Conservation (phyloP, 2,888 invertebrate genomes). For the Brachynemurus nebulosus region DNA sequence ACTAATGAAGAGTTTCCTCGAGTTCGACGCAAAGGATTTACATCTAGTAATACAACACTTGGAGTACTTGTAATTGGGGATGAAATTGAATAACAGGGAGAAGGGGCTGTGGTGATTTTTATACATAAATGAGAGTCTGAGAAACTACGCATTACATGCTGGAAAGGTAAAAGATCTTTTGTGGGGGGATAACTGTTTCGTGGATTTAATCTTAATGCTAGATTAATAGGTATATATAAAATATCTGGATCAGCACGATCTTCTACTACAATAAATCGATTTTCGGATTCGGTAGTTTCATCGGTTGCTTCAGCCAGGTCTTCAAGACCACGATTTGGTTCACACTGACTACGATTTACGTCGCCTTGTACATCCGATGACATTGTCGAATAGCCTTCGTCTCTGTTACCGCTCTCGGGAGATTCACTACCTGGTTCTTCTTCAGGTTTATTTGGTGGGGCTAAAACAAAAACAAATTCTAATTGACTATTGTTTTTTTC, state of each 20-base stretch:
- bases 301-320: conserved; percentile 62
- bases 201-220: conserved; percentile 43
- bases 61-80: conserved; percentile 44
- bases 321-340: conserved; percentile 46
- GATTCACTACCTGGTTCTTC: conserved; percentile 59
- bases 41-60: conserved; percentile 44
- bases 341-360: conserved; percentile 36
- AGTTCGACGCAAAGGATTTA: conserved; percentile 40
- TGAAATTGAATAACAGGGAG: conserved; percentile 38
- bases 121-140: conserved; percentile 61
- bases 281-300: conserved; percentile 35
- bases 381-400: conserved; percentile 76
- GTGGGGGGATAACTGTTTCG: conserved; percentile 61
- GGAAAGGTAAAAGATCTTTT: conserved; percentile 52
- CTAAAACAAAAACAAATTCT: not conserved
- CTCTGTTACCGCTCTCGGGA: conserved; percentile 61
- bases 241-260: conserved; percentile 48
- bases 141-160: conserved; percentile 59
- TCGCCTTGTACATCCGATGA: conserved; percentile 68
- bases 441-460: conserved; percentile 33
- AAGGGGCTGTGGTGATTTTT: conserved; percentile 48
- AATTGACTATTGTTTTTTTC: not conserved
- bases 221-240: conserved; percentile 52
- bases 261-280: conserved; percentile 34
- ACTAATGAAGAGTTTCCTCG: conserved; percentile 34